A percentile compares a stretch with the other conserved stretches of the same genome.
These are phyloP conservation scores for Epinephelus awoara DNA, from an alignment of 2,797 vertebrate genomes.

Conservation along the genomic window DNA sequence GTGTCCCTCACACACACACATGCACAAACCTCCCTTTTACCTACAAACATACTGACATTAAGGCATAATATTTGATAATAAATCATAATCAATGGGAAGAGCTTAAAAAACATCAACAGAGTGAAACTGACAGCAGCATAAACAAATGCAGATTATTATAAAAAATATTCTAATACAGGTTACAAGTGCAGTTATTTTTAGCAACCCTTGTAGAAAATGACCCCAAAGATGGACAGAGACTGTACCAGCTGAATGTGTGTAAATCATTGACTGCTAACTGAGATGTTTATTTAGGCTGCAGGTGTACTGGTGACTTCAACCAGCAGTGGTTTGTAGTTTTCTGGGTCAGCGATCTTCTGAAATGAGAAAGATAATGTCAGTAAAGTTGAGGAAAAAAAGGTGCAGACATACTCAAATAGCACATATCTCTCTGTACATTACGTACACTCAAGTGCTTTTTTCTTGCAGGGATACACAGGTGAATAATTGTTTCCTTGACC, in stretches of 20 bases:
- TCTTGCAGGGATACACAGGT: background rate
- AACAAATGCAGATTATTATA: background rate
- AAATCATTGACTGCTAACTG: background rate
- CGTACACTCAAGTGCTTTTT: background rate
- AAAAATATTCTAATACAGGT: background rate
- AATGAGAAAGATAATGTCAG: constrained; percentile 7
- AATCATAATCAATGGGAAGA: background rate
- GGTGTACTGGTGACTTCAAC: constrained; percentile 41
- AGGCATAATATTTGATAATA: background rate
- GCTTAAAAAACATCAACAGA: background rate
- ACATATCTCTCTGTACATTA: background rate
- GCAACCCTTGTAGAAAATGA: background rate
- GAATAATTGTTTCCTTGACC: too few species aligned
- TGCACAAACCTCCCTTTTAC: background rate
- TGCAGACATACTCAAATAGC: background rate
- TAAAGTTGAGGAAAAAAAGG: background rate
- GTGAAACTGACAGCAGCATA: background rate
- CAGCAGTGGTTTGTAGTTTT: constrained; percentile 57
- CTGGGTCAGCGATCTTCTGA: constrained; percentile 57
- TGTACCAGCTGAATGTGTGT: background rate
- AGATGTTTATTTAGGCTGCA: constrained; percentile 4
- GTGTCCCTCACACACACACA: background rate
- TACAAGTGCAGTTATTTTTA: background rate
- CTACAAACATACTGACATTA: background rate
- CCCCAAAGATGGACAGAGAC: background rate